phyloP scores from a whole-genome alignment of 2,113 vertebrate genomes.

The Isurus oxyrinchus region DNA sequence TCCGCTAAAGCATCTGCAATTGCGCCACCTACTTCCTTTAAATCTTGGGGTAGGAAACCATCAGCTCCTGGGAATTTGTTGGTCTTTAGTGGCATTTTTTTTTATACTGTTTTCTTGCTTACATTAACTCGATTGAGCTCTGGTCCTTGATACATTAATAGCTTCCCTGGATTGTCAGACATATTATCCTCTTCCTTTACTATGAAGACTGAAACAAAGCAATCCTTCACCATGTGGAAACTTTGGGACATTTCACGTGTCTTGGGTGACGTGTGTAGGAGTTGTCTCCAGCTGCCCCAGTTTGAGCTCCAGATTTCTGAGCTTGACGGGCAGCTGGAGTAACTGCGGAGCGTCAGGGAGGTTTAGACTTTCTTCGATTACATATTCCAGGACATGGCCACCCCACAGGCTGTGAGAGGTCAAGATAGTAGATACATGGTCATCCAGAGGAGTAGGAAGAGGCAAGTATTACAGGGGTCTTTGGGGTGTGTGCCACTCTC shows the following conservation, averaged over 20 bases:
- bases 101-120: not conserved
- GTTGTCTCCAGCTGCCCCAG: not conserved
- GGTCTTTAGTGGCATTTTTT: not conserved
- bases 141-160: not conserved
- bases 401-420: not conserved
- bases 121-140: not conserved
- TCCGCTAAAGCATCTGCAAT: not conserved
- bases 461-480: not conserved
- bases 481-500: not conserved
- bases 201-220: not conserved
- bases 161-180: too few species aligned
- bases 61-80: not conserved
- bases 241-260: not conserved
- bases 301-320: not conserved
- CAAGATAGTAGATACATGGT: not conserved
- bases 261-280: not conserved
- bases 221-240: not conserved
- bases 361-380: not conserved
- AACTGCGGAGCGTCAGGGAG: not conserved
- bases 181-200: not conserved
- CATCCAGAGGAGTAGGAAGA: not conserved
- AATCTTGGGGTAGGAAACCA: not conserved
- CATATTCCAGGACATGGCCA: not conserved
- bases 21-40: not conserved
- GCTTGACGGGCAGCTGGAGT: not conserved